Percentiles rank a stretch among this genome's conserved stretches.
phyloP scores from a whole-genome alignment of 1,140 invertebrate genomes.

The Bombus terrestris region DNA sequence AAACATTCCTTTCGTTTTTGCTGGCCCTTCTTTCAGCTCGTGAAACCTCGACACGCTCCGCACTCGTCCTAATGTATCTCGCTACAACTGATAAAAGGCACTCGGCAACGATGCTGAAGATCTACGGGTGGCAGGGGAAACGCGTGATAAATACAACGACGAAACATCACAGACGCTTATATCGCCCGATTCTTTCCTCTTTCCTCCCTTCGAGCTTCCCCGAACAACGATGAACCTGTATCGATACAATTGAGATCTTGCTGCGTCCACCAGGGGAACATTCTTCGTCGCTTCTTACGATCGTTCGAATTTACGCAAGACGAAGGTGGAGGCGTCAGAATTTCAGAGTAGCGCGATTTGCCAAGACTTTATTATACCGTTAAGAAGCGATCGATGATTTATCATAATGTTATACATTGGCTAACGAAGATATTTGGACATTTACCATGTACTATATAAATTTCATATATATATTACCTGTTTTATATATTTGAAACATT shows the following conservation, averaged over 20 bases:
- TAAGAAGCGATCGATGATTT: not conserved
- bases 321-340: not conserved
- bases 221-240: not conserved
- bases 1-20: constrained; percentile 23
- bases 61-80: not conserved
- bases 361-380: not conserved
- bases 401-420: not conserved
- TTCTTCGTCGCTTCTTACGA: not conserved
- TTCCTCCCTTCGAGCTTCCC: not conserved
- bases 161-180: not conserved
- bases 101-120: not conserved
- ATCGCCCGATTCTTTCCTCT: not conserved
- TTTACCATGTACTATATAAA: no score
- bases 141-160: not conserved
- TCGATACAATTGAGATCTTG: not conserved
- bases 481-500: no score
- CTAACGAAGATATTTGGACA: not conserved
- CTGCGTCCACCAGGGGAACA: not conserved
- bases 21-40: not conserved
- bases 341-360: not conserved
- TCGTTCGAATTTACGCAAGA: not conserved
- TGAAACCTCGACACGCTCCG: not conserved
- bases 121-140: no score
- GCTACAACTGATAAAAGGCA: not conserved
- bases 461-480: no score